These are phyloP conservation scores for Panagrolaimus sp. DNA, from an alignment of 1,140 invertebrate genomes.

Conservation along the genomic window DNA sequence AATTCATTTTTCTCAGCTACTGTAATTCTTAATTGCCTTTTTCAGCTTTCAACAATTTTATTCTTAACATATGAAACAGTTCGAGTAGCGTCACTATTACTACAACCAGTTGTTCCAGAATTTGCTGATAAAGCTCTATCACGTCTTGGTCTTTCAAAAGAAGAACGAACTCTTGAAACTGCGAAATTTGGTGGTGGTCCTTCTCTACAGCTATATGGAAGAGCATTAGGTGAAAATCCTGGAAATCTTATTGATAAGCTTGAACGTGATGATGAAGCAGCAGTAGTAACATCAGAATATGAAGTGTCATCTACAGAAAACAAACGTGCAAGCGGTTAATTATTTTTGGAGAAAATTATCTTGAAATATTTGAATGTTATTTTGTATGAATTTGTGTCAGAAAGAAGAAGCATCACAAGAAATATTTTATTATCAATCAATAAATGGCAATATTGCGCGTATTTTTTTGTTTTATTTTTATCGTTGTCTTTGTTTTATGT, in stretches of 20 bases:
- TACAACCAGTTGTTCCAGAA: conserved; percentile 77
- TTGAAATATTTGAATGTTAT: no score
- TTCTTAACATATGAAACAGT: conserved; percentile 76
- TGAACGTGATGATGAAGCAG: conserved; percentile 13
- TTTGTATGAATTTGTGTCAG: no score
- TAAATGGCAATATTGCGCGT: no score
- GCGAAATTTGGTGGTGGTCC: conserved; percentile 29
- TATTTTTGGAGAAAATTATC: no score
- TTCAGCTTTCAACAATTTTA: conserved; percentile 69
- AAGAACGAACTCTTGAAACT: conserved; percentile 24
- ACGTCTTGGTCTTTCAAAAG: conserved; percentile 24
- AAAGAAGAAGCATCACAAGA: no score
- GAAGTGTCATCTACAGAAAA: no score
- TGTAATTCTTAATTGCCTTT: conserved; percentile 17
- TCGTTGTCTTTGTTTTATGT: no score
- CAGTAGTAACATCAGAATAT: no score
- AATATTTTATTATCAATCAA: no score
- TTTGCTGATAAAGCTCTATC: conserved; percentile 30
- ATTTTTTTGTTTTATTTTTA: no score
- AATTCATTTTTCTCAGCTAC: background rate
- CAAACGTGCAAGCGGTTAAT: no score
- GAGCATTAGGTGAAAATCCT: conserved; percentile 24
- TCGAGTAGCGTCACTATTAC: conserved; percentile 70
- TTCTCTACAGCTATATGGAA: conserved; percentile 27
- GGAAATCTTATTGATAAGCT: conserved; percentile 30